Evolutionary conservation across 2,113 vertebrate genomes (phyloP).

Genomic region (Cnemophilus loriae): DNA sequence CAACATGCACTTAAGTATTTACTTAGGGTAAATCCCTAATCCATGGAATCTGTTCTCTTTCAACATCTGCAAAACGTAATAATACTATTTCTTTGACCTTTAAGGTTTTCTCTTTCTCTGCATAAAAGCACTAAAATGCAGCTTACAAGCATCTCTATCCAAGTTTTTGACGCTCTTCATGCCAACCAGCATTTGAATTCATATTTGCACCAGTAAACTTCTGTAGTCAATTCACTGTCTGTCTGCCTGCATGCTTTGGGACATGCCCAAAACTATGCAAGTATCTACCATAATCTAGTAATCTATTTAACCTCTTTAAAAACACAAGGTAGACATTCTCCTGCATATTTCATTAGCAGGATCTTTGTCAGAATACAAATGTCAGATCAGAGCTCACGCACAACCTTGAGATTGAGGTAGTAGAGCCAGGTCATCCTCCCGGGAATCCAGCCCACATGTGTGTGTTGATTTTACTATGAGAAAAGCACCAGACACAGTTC

Average conservation of each 20-base stretch:
- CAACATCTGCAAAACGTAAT: not conserved
- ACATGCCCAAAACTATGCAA: not conserved
- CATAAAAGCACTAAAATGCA: not conserved
- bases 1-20: not conserved
- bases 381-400: not conserved
- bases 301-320: not conserved
- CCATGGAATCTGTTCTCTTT: not conserved
- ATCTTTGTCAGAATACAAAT: not conserved
- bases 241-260: not conserved
- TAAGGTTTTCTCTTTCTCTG: not conserved
- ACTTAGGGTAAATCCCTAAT: not conserved
- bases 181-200: not conserved
- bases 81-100: not conserved
- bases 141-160: not conserved
- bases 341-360: not conserved
- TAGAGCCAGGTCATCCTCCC: not conserved
- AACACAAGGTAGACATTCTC: not conserved
- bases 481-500: not conserved
- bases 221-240: not conserved
- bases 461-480: not conserved
- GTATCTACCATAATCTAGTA: not conserved
- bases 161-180: not conserved
- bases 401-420: not conserved
- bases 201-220: not conserved
- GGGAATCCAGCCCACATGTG: not conserved